phyloP scores from a whole-genome alignment of 2,797 vertebrate genomes.

The Platalea minor region DNA sequence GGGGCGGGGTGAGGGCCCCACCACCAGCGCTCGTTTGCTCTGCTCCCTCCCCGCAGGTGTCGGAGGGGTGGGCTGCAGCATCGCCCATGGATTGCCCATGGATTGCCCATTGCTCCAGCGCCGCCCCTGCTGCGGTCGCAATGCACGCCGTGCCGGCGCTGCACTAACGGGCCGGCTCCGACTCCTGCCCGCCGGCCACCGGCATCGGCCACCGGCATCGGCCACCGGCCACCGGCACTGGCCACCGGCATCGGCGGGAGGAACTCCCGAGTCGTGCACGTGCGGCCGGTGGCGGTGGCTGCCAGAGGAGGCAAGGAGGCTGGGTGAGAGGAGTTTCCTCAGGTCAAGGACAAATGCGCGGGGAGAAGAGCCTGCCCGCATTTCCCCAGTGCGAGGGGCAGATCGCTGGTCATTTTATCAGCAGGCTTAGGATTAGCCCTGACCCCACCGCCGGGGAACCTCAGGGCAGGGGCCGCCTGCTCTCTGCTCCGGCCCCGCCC shows the following conservation, averaged over 20 bases:
- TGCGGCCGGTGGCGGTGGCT: too few relatives aligned
- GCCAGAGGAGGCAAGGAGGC: background rate
- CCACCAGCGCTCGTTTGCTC: background rate
- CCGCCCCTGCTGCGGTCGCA: background rate
- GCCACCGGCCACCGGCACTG: background rate
- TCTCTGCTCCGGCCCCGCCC: background rate
- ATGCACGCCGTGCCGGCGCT: fast-evolving
- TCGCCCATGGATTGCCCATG: too few relatives aligned
- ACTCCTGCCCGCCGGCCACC: background rate
- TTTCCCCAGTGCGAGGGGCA: background rate
- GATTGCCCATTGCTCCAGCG: too few relatives aligned
- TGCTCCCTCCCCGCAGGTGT: too few relatives aligned
- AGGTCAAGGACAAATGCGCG: background rate
- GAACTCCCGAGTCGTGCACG: background rate
- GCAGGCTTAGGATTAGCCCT: background rate
- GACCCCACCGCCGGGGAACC: background rate
- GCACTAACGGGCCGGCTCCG: background rate
- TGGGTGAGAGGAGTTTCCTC: background rate
- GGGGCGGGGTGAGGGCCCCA: background rate
- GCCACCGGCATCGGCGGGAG: background rate
- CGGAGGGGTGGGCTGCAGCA: too few relatives aligned
- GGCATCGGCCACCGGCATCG: too few relatives aligned
- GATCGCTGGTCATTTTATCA: background rate
- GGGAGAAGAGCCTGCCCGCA: background rate
- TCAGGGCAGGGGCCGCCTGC: fast-evolving